These are phyloP conservation scores for Gonioctena quinquepunctata DNA, from an alignment of 1,140 invertebrate species.

Conservation along the genomic window DNA sequence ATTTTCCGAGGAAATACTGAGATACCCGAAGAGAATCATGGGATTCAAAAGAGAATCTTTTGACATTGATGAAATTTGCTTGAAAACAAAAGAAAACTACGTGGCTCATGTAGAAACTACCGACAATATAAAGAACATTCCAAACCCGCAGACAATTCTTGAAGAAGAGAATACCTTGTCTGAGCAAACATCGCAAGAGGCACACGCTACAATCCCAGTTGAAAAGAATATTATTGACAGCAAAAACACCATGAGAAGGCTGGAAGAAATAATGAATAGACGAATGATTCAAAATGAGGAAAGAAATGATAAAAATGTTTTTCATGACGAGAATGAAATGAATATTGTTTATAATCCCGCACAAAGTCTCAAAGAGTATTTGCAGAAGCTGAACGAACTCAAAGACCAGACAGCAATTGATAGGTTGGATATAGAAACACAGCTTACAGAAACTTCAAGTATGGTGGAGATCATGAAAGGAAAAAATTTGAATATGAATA, in stretches of 20 bases:
- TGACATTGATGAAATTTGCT: conserved; percentile 2
- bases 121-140: background rate
- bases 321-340: background rate
- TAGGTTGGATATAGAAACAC: background rate
- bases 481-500: background rate
- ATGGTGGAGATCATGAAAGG: background rate
- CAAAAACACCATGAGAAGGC: background rate
- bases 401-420: background rate
- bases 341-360: background rate
- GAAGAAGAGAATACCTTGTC: background rate
- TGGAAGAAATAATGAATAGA: background rate
- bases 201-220: too few relatives aligned
- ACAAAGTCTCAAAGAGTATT: background rate
- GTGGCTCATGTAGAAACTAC: background rate
- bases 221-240: background rate
- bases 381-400: background rate
- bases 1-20: background rate
- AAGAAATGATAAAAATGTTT: background rate
- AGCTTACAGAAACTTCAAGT: background rate
- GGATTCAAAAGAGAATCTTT: background rate
- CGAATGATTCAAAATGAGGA: background rate
- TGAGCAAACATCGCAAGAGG: background rate
- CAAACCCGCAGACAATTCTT: background rate
- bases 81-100: conserved; percentile 4
- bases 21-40: background rate